Base-by-base conservation (phyloP, 1,140 invertebrate genomes). In the Oedothorax gibbosus region DNA sequence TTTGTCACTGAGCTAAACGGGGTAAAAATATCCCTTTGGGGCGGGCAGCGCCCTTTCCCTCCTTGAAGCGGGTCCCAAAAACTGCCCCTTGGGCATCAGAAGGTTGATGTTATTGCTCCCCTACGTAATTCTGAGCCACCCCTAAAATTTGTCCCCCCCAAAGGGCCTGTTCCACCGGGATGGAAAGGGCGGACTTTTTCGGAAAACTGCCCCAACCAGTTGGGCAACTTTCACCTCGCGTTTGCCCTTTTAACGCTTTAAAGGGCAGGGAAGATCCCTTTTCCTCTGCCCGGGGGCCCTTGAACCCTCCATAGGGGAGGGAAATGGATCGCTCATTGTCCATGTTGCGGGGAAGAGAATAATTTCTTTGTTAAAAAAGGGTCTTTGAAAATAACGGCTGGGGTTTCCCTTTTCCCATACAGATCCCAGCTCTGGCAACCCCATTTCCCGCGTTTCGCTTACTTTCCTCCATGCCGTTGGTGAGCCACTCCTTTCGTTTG, bases 21-120 rank as follows among this genome's bases (percentile, higher is more conserved):
- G 0, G 99, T 99, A 92, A 98, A 99, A 89, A 99, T 99, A 89
- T 99, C 99, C 93, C 98, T n/a, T n/a, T 94, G 89, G 99, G 95
- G 90, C 96, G 98, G 60, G 99, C 98, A 35, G 95, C 94, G 91
- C 99, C 84, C 72, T 92, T 92, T 11, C 91, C 91, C 21, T 91
- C 92, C 86, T 92, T 91, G 6, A 92, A 86, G 12, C 92, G 90
- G 0, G 96, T 97, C 90, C 97, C 97, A n/a, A n/a, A 90, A 99
- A 99, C 91, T 99, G 98, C 93, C 99, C 99, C 88, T 95, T 94
- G 0, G 99, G 99, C 89, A 96, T 93, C 54, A 99, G 91, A 8
- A 99, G 89, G 91, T 99, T 99, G 56, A 99, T 95, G 89, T 99
- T 99, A 89, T 99, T 99, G 5, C 96, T 97, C n/a, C 9, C 99